These are phyloP conservation scores for Hydractinia echinata DNA, from an alignment of 30 jellyfish, hydroid and myxozoan genomes.

Conservation along the genomic window DNA sequence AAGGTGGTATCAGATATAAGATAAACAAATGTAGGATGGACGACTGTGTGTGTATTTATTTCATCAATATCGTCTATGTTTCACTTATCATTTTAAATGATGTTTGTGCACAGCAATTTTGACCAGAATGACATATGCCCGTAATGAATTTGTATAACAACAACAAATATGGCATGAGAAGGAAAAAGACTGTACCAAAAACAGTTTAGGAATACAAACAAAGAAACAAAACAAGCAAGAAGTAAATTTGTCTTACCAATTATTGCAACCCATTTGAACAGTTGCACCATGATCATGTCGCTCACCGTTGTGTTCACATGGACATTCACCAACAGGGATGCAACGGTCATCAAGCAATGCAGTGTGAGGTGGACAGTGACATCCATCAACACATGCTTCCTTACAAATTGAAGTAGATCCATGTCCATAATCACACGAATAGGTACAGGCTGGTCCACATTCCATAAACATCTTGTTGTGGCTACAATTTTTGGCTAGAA, in stretches of 20 bases:
- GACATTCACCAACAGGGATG: conserved; percentile 40
- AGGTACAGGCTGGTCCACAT: conserved; percentile 48
- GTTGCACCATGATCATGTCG: conserved; percentile 26
- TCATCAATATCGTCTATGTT: no score
- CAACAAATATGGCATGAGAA: no score
- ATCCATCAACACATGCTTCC: conserved; percentile 33
- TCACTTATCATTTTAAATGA: no score
- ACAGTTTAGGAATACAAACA: background rate
- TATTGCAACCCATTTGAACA: conserved; percentile 18
- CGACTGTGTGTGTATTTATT: no score
- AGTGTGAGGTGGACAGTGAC: conserved; percentile 37
- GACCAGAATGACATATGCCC: no score
- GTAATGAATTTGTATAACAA: no score
- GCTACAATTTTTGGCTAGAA: conserved; percentile 22
- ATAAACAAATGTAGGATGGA: no score
- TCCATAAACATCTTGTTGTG: conserved; percentile 14
- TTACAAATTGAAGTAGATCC: background rate
- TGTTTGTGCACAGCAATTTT: no score
- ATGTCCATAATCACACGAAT: conserved; percentile 14
- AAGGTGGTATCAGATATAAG: no score
- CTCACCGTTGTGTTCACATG: conserved; percentile 41
- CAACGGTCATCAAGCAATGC: conserved; percentile 24
- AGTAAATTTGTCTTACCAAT: conserved; percentile 24
- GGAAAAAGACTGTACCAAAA: background rate
- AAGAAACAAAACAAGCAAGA: background rate